Percentiles rank a stretch among this genome's conserved stretches.
Conservation (phyloP, 2,797 vertebrate genomes). For the Lagodon rhomboides region DNA sequence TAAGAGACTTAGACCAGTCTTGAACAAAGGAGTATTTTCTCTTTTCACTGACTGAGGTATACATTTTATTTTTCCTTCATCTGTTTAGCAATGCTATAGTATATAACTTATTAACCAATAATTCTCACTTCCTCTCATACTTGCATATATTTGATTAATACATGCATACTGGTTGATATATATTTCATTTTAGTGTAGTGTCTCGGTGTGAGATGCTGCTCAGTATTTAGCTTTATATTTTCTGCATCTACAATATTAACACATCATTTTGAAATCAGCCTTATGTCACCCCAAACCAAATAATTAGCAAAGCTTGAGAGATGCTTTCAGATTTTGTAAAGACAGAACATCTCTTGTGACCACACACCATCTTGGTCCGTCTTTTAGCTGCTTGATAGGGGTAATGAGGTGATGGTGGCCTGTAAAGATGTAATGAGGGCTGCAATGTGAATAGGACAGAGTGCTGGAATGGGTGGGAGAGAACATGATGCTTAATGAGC, state of each 20-base stretch:
- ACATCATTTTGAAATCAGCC: slow-evolving; percentile 10
- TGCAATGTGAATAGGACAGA: slow-evolving; percentile 69
- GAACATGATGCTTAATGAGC: slow-evolving; percentile 82
- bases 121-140: neutral
- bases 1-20: neutral
- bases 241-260: slow-evolving; percentile 7
- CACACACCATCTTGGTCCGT: slow-evolving; percentile 55
- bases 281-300: neutral
- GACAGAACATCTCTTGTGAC: slow-evolving; percentile 39
- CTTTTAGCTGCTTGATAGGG: slow-evolving; percentile 47
- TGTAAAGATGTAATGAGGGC: slow-evolving; percentile 80
- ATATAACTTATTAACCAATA: too few species aligned
- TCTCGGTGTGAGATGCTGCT: neutral
- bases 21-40: neutral
- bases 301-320: slow-evolving; percentile 17
- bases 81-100: neutral
- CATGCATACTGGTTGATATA: too few species aligned
- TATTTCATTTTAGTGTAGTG: neutral
- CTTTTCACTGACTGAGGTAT: neutral
- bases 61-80: too few species aligned
- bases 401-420: slow-evolving; percentile 80
- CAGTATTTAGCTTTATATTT: neutral
- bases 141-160: neutral
- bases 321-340: slow-evolving; percentile 39
- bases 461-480: slow-evolving; percentile 76